These are phyloP conservation scores for Phanerotoma sp. DNA, from an alignment of 2,888 invertebrate genomes.

Conservation along the genomic window DNA sequence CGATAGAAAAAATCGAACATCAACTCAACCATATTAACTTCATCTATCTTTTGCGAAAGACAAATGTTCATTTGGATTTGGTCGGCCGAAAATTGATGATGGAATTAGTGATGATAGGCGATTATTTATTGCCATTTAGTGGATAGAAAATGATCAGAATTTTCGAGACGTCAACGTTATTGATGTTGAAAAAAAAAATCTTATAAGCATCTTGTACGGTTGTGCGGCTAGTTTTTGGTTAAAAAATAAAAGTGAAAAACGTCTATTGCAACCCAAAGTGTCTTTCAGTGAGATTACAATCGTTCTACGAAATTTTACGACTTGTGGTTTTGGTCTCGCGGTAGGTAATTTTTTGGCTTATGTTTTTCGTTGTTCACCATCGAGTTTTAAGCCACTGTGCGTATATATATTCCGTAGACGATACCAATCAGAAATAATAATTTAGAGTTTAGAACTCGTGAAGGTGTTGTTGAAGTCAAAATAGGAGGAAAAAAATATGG, in stretches of 20 bases:
- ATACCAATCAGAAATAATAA: constrained; percentile 6
- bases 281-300: constrained; percentile 30
- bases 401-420: constrained; percentile 5
- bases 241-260: not conserved
- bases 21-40: too few relatives aligned
- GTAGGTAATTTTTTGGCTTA: constrained; percentile 19
- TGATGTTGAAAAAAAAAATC: too few relatives aligned
- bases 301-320: constrained; percentile 35
- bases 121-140: not conserved
- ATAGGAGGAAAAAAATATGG: not conserved
- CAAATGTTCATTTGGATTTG: too few relatives aligned
- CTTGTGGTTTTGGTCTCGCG: constrained; percentile 29
- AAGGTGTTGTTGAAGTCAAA: not conserved
- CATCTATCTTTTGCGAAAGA: too few relatives aligned
- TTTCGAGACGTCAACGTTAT: too few relatives aligned
- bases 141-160: not conserved
- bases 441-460: not conserved
- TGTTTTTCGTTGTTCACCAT: not conserved
- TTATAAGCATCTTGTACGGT: too few relatives aligned
- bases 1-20: too few relatives aligned
- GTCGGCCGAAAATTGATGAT: too few relatives aligned
- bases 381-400: constrained; percentile 1
- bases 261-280: constrained; percentile 4
- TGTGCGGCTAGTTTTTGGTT: not conserved
- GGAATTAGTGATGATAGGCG: too few relatives aligned